Percentiles rank a stretch among this genome's conserved stretches.
These are phyloP conservation scores for Lerista edwardsae DNA, from an alignment of 2,797 vertebrate species.

Conservation along the genomic window DNA sequence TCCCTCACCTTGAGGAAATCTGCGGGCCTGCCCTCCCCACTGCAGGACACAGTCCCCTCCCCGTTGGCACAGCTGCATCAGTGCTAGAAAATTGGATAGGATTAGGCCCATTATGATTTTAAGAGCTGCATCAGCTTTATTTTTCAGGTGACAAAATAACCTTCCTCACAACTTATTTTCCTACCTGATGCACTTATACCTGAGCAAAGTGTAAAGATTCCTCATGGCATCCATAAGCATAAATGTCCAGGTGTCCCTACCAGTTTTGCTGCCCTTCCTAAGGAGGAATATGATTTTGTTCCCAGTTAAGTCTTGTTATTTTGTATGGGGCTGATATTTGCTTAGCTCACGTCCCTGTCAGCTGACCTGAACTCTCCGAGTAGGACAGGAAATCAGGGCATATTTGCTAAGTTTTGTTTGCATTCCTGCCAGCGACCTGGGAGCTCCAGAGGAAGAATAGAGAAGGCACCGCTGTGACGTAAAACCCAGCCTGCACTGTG, in stretches of 20 bases:
- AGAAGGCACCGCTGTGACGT: not conserved
- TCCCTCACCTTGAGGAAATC: no score
- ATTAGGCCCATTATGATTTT: not conserved
- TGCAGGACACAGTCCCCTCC: no score
- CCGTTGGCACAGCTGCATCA: no score
- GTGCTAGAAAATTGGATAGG: no score
- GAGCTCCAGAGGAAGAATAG: not conserved
- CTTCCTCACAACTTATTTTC: not conserved
- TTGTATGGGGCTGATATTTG: conserved; percentile 15
- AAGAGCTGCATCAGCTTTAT: not conserved
- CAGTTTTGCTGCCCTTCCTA: not conserved
- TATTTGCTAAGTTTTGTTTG: conserved; percentile 31
- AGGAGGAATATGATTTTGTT: not conserved
- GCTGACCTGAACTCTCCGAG: conserved; percentile 26
- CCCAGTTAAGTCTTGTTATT: not conserved
- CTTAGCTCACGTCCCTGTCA: conserved; percentile 28
- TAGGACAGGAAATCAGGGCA: conserved; percentile 24
- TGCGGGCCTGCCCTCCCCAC: no score
- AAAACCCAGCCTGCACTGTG: not conserved
- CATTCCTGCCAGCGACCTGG: conserved; percentile 12
- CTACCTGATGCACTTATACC: not conserved
- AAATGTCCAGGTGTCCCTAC: not conserved
- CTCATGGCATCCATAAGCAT: not conserved
- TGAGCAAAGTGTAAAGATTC: not conserved
- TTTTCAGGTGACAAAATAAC: not conserved